Conservation (phyloP, 2,113 vertebrate genomes). For the Austrofundulus limnaeus region DNA sequence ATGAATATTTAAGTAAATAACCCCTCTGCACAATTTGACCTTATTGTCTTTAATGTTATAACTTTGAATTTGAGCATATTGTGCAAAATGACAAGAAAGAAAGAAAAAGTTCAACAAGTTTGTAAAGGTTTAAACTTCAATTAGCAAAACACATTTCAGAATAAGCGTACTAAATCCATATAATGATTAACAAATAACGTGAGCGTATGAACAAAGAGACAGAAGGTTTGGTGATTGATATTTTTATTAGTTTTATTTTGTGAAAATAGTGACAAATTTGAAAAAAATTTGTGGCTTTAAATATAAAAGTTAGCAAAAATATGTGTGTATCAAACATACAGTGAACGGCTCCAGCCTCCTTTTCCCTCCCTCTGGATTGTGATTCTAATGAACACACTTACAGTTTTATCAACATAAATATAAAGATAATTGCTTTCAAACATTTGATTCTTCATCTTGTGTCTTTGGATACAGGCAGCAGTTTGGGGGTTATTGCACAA, state of each 20-base stretch:
- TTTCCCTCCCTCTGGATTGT: not conserved
- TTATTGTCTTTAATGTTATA: no score
- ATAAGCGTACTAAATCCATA: no score
- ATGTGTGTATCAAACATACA: constrained; percentile 57
- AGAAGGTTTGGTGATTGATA: constrained; percentile 39
- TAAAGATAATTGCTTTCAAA: constrained; percentile 13
- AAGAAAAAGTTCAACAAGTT: not conserved
- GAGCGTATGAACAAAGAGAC: not conserved
- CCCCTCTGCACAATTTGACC: no score
- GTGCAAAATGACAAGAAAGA: no score
- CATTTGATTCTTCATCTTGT: constrained; percentile 12
- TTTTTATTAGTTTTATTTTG: constrained; percentile 58
- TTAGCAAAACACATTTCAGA: not conserved
- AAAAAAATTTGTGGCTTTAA: constrained; percentile 63
- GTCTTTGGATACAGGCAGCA: constrained; percentile 62
- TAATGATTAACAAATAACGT: no score
- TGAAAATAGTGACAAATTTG: constrained; percentile 73
- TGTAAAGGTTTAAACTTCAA: constrained; percentile 1
- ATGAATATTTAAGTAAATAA: no score
- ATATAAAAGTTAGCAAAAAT: constrained; percentile 74
- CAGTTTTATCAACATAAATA: constrained; percentile 17
- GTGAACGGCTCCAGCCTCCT: constrained; percentile 6
- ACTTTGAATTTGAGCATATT: no score
- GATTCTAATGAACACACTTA: not conserved
- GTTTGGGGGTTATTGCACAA: constrained; percentile 68